These are phyloP conservation scores for Pseudococcus viburni DNA, from an alignment of 2,888 invertebrate species.

Conservation along the genomic window DNA sequence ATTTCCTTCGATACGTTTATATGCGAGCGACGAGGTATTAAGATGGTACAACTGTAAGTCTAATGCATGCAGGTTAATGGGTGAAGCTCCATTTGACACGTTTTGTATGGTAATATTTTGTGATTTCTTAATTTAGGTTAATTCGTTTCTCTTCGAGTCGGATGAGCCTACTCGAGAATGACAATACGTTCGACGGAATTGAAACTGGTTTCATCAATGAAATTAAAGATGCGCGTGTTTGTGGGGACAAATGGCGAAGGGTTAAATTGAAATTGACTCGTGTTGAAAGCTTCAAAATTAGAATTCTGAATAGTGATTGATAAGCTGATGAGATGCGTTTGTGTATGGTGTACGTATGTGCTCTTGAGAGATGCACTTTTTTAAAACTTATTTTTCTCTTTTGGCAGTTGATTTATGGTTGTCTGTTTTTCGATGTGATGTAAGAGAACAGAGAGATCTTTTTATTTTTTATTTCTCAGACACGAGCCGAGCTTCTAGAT, in stretches of 20 bases:
- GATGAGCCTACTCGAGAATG: too few relatives aligned
- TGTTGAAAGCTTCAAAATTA: background rate
- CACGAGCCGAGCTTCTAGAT: background rate
- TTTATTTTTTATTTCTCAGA: background rate
- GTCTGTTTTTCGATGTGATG: background rate
- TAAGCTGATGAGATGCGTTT: background rate
- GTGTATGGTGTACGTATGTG: background rate
- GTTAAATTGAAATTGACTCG: background rate
- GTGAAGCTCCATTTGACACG: conserved; percentile 38
- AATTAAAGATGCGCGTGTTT: background rate
- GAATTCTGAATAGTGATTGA: background rate
- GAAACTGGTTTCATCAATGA: conserved; percentile 12
- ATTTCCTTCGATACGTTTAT: conserved; percentile 44
- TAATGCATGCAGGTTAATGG: conserved; percentile 52
- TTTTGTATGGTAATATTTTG: conserved; percentile 16
- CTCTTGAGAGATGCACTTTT: background rate
- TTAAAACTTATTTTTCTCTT: background rate
- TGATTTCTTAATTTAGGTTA: conserved; percentile 1
- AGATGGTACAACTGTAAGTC: background rate
- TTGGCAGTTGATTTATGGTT: conserved; percentile 1
- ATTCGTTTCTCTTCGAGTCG: background rate
- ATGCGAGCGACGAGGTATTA: background rate
- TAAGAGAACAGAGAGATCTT: background rate
- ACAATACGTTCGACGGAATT: background rate
- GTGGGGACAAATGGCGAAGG: background rate